Percentiles rank a stretch among this genome's conserved stretches.
phyloP scores from a whole-genome alignment of 2,113 vertebrate genomes.

The Odontophorus gujanensis region DNA sequence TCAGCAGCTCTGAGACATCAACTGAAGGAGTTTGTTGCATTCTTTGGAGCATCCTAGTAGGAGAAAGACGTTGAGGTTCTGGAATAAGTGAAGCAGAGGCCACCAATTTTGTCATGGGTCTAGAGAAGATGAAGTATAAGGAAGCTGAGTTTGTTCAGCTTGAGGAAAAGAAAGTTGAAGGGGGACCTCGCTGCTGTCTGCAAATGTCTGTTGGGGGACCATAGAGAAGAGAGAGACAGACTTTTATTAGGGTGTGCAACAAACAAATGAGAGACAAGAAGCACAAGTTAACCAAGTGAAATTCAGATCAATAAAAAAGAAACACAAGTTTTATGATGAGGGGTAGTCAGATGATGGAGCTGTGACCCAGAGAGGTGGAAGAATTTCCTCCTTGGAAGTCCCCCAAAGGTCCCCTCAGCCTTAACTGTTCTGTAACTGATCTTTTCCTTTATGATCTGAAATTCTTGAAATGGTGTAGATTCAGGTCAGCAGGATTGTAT shows the following conservation, averaged over 20 bases:
- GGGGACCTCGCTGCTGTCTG: accelerated
- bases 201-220: not conserved
- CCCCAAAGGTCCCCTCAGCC: not conserved
- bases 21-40: accelerated
- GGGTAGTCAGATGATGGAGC: not conserved
- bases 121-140: accelerated
- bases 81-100: not conserved
- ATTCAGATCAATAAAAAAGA: not conserved
- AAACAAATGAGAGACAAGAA: not conserved
- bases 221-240: not conserved
- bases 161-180: not conserved
- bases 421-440: not conserved
- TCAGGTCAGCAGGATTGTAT: not conserved
- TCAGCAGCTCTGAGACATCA: not conserved
- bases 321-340: not conserved
- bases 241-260: not conserved
- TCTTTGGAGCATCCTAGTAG: not conserved
- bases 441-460: not conserved
- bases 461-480: not conserved
- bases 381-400: not conserved
- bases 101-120: not conserved
- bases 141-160: not conserved
- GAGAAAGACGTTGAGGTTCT: accelerated
- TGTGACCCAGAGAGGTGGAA: not conserved
- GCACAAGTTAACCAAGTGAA: not conserved